Percentiles rank a stretch among this genome's conserved stretches.
Evolutionary conservation across 1,140 invertebrate genomes (phyloP).

Genomic region (Chrysopa pallens): DNA sequence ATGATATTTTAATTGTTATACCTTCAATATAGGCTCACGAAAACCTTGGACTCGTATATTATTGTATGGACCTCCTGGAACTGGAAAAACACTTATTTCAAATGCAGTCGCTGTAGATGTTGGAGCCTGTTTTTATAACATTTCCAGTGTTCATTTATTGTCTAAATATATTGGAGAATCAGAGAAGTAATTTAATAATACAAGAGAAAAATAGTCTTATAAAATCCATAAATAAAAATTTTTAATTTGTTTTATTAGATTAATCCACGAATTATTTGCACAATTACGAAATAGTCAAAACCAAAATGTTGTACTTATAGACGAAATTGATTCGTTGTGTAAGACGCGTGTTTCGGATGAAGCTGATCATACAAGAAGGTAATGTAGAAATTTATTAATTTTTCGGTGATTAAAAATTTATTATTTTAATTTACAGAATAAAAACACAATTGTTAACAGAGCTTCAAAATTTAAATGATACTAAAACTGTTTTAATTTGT

Average conservation of each 20-base stretch:
- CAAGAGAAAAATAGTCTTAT: background rate
- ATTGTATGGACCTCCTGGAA: constrained; percentile 52
- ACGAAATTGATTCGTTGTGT: constrained; percentile 40
- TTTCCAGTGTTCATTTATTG: constrained; percentile 32
- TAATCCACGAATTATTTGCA: constrained; percentile 15
- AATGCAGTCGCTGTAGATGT: constrained; percentile 34
- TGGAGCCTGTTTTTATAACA: constrained; percentile 25
- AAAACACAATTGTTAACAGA: constrained; percentile 33
- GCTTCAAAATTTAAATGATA: constrained; percentile 17
- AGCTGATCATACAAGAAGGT: constrained; percentile 28
- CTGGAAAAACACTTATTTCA: constrained; percentile 47
- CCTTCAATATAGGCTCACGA: constrained; percentile 5
- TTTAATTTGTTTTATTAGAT: background rate
- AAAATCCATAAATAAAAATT: background rate
- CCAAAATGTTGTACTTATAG: constrained; percentile 33
- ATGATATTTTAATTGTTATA: too few relatives aligned
- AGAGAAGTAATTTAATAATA: constrained; percentile 29
- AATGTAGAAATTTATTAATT: background rate
- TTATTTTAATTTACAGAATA: constrained; percentile 17
- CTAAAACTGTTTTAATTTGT: constrained; percentile 27
- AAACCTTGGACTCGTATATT: constrained; percentile 29
- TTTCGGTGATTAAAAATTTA: background rate
- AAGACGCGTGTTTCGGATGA: constrained; percentile 26
- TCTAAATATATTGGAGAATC: constrained; percentile 35
- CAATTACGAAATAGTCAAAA: constrained; percentile 18